A percentile compares a stretch with the other conserved stretches of the same genome.
These are phyloP conservation scores for Glossosoma conforme DNA, from an alignment of 1,140 invertebrate genomes.

Conservation along the genomic window DNA sequence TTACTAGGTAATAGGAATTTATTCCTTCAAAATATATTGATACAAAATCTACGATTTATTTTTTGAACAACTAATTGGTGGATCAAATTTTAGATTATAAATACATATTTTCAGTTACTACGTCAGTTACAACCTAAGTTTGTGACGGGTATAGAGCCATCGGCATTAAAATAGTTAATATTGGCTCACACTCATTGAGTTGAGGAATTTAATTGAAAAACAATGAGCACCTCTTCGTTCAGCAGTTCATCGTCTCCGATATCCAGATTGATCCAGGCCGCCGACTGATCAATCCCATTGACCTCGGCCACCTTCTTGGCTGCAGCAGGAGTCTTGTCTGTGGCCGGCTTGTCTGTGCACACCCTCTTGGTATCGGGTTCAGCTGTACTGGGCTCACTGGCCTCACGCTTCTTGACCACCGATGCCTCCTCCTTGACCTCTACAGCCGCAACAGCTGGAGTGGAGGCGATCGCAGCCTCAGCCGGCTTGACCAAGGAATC, in stretches of 20 bases:
- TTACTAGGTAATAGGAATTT: too few relatives aligned
- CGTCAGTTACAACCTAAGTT: too few relatives aligned
- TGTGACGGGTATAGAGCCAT: too few relatives aligned
- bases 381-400: conserved; percentile 35
- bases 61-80: too few relatives aligned
- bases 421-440: conserved; percentile 28
- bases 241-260: conserved; percentile 77
- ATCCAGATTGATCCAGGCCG: conserved; percentile 76
- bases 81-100: too few relatives aligned
- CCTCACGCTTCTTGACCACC: conserved; percentile 39
- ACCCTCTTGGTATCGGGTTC: conserved; percentile 43
- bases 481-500: background rate
- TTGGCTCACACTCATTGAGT: background rate
- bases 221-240: conserved; percentile 60
- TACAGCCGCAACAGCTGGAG: too few relatives aligned
- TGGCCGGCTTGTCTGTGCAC: conserved; percentile 38
- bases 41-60: too few relatives aligned
- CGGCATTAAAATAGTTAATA: too few relatives aligned
- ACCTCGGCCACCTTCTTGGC: conserved; percentile 38
- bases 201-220: too few relatives aligned
- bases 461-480: background rate
- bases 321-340: conserved; percentile 1
- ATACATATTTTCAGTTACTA: too few relatives aligned
- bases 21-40: too few relatives aligned
- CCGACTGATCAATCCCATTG: conserved; percentile 59